phyloP scores from a whole-genome alignment of 2,888 invertebrate species.

The Entomobrya multifasciata region DNA sequence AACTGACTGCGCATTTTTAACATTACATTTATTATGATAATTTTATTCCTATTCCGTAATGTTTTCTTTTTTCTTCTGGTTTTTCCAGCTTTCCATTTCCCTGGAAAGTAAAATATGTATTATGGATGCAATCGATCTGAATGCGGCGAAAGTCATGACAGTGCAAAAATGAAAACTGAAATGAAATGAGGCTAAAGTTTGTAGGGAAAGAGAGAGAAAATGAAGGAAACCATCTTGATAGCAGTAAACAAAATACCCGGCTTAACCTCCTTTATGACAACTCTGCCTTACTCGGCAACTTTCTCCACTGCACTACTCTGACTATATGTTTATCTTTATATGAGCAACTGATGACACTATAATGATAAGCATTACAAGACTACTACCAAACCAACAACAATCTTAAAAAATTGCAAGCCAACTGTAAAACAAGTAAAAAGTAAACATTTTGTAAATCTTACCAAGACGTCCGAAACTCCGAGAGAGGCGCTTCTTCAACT shows the following conservation, averaged over 20 bases:
- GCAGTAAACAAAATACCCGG: not conserved
- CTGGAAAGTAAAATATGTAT: not conserved
- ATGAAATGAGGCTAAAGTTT: no score
- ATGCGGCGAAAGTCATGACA: slow-evolving; percentile 1
- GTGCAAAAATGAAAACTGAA: not conserved
- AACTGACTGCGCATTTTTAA: not conserved
- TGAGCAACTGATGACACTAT: not conserved
- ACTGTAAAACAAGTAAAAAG: not conserved
- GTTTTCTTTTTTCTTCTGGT: not conserved
- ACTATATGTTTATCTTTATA: not conserved
- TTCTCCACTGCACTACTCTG: no score
- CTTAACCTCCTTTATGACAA: not conserved
- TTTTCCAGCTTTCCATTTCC: not conserved
- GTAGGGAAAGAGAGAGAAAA: not conserved
- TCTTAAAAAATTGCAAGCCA: not conserved
- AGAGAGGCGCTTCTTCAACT: slow-evolving; percentile 96
- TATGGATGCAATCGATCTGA: slow-evolving; percentile 28
- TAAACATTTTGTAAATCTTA: slow-evolving; percentile 86
- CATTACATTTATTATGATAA: slow-evolving; percentile 23
- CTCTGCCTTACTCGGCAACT: no score
- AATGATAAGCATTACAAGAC: not conserved
- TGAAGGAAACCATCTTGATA: not conserved
- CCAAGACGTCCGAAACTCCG: slow-evolving; percentile 98
- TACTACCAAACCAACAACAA: no score
- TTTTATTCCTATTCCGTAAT: not conserved